Evolutionary conservation across 53 echinoderm and acorn worm species (phyloP).

Genomic region (Paracentrotus lividus): DNA sequence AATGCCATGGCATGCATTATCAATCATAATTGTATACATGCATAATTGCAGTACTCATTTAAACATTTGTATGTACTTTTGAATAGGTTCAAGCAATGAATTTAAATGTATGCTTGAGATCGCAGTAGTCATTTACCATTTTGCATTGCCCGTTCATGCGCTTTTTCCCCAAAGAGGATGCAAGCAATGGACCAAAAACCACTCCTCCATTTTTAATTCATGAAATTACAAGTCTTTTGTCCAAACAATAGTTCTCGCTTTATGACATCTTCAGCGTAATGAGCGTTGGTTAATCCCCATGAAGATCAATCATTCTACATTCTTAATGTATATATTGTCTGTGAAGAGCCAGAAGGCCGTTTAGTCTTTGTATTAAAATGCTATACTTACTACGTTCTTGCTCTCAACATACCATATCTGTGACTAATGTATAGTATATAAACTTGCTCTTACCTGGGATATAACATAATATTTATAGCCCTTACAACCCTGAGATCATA

Average conservation of each 20-base stretch:
- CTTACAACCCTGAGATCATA: background rate
- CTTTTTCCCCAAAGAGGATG: background rate
- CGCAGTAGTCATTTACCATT: background rate
- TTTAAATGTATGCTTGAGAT: background rate
- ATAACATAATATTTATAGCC: background rate
- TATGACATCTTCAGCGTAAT: background rate
- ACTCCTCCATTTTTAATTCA: conserved; percentile 29
- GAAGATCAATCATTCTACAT: conserved; percentile 39
- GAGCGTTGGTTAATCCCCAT: background rate
- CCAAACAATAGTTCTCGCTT: background rate
- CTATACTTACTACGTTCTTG: background rate
- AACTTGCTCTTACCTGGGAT: background rate
- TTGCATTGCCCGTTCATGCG: background rate
- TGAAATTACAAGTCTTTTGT: conserved; percentile 27
- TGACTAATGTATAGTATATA: background rate
- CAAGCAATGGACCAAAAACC: conserved; percentile 22
- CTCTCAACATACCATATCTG: background rate
- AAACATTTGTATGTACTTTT: conserved; percentile 13
- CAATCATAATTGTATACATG: conserved; percentile 48
- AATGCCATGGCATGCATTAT: conserved; percentile 3
- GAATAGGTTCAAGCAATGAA: background rate
- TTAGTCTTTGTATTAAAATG: background rate
- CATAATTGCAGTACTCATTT: conserved; percentile 28
- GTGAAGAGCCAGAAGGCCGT: background rate
- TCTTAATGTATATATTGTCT: background rate